Evolutionary conservation across 2,888 invertebrate species (phyloP).

Genomic region (Cordylochernes scorpioides): DNA sequence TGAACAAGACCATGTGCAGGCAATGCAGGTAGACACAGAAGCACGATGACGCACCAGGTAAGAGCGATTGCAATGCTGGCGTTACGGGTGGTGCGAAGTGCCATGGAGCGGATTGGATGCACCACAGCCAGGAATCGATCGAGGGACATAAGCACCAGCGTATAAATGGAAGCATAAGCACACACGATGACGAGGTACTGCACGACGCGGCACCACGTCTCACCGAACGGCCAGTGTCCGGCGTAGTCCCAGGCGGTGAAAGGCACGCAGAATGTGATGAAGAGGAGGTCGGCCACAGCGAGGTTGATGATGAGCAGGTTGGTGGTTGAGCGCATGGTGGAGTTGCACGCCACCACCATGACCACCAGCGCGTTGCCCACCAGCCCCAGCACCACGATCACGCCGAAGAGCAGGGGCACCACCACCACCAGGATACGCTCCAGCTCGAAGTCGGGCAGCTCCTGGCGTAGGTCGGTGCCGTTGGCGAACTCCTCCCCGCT

Average conservation of each 20-base stretch:
- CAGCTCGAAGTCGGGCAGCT: no score
- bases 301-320: slow-evolving; percentile 69
- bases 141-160: slow-evolving; percentile 69
- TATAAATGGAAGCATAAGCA: slow-evolving; percentile 76
- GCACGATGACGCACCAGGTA: slow-evolving; percentile 52
- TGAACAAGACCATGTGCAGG: slow-evolving; percentile 45
- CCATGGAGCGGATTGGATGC: slow-evolving; percentile 65
- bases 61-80: slow-evolving; percentile 47
- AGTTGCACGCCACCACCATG: slow-evolving; percentile 57
- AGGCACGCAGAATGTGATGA: slow-evolving; percentile 75
- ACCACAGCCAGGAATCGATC: slow-evolving; percentile 75
- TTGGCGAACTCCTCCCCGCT: no score
- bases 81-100: slow-evolving; percentile 49
- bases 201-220: slow-evolving; percentile 36
- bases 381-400: slow-evolving; percentile 57
- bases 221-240: slow-evolving; percentile 68
- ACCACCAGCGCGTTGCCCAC: slow-evolving; percentile 69
- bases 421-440: no score
- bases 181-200: slow-evolving; percentile 76
- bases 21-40: slow-evolving; percentile 47
- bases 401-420: slow-evolving; percentile 54
- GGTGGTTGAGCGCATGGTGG: slow-evolving; percentile 74
- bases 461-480: no score
- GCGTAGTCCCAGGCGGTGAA: slow-evolving; percentile 76
- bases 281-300: slow-evolving; percentile 63